Conservation (phyloP, 2,888 invertebrate genomes). For the Mongoloraphidia duomilia region DNA sequence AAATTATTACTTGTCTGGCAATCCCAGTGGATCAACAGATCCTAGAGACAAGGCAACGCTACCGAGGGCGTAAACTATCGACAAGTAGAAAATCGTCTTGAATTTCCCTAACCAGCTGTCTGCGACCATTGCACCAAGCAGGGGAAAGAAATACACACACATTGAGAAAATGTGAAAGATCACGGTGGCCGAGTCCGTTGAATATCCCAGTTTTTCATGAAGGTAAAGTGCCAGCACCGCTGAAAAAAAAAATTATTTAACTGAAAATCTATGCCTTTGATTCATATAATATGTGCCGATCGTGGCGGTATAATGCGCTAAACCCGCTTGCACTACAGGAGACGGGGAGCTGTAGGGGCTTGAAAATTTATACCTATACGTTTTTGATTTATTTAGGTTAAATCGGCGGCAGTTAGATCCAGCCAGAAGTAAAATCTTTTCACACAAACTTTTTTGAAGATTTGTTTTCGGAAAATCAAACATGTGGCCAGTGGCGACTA, state of each 20-base stretch:
- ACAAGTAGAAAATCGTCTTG: constrained; percentile 77
- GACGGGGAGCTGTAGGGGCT: too few species aligned
- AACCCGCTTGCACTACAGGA: too few species aligned
- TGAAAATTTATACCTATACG: too few species aligned
- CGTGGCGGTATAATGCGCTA: too few species aligned
- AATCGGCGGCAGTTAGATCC: too few species aligned
- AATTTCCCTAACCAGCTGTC: constrained; percentile 88
- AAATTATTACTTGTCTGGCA: constrained; percentile 41
- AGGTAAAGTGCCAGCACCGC: constrained; percentile 89
- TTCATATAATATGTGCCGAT: too few species aligned
- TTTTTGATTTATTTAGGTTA: too few species aligned
- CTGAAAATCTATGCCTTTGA: too few species aligned
- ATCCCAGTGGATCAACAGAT: constrained; percentile 43
- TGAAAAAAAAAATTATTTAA: constrained; percentile 32
- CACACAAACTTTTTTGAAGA: too few species aligned
- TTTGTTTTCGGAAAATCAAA: too few species aligned
- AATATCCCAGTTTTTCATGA: constrained; percentile 57
- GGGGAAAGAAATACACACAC: constrained; percentile 78
- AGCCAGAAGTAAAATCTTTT: too few species aligned
- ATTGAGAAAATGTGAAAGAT: constrained; percentile 81
- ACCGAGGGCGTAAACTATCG: constrained; percentile 75
- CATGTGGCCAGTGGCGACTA: too few species aligned
- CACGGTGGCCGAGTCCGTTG: constrained; percentile 62
- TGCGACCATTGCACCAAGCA: constrained; percentile 85
- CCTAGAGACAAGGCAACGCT: constrained; percentile 60